Conservation (phyloP, 2,113 vertebrate genomes). For the Dinomys branickii region DNA sequence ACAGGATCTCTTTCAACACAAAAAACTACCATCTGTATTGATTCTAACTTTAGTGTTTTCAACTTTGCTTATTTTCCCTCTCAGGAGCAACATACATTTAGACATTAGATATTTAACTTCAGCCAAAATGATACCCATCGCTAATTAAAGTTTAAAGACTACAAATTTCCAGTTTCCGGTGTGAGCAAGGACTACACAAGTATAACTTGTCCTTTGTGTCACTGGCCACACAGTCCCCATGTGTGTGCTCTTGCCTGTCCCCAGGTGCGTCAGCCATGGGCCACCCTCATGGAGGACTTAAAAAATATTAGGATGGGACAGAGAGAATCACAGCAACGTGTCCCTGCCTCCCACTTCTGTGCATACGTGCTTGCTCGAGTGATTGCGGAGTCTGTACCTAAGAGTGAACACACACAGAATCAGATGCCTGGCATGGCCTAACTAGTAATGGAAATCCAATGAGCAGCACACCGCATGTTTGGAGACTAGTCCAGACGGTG, state of each 20-base stretch:
- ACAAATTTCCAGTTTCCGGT: not conserved
- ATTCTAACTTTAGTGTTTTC: not conserved
- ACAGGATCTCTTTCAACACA: not conserved
- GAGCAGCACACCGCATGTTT: not conserved
- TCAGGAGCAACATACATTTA: not conserved
- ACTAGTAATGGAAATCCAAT: not conserved
- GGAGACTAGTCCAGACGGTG: accelerated
- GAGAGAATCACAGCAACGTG: accelerated
- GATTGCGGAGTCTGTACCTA: accelerated
- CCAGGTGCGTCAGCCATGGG: accelerated
- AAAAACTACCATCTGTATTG: not conserved
- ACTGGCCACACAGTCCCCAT: accelerated
- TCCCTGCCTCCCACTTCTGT: accelerated
- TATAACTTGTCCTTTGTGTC: not conserved
- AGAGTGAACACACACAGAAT: not conserved
- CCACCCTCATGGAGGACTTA: not conserved
- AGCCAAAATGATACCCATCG: not conserved
- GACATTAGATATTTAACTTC: not conserved
- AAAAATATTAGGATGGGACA: not conserved
- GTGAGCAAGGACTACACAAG: not conserved
- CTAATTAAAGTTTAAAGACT: not conserved
- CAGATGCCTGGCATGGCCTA: too few relatives aligned
- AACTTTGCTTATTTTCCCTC: accelerated
- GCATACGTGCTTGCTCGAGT: accelerated
- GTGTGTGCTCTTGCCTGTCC: accelerated